Evolutionary conservation across 2,797 vertebrate genomes (phyloP).

Genomic region (Natrix natrix): DNA sequence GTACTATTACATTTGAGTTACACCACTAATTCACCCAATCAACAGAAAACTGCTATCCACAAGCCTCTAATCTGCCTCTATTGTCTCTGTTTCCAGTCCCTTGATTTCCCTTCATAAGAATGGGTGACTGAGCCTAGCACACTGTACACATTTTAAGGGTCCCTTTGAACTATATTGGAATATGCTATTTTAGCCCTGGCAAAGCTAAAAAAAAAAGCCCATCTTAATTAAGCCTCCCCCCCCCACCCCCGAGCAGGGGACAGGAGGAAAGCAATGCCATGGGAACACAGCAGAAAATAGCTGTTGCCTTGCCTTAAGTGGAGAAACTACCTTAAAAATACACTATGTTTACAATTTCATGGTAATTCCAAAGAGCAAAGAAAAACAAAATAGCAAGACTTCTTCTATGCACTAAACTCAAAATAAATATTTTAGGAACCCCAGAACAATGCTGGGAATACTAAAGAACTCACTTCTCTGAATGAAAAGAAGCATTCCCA

Average conservation of each 20-base stretch:
- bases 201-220: background rate
- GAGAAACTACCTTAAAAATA: conserved; percentile 26
- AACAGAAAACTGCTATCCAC: background rate
- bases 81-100: background rate
- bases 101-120: background rate
- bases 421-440: conserved; percentile 33
- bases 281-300: background rate
- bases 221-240: background rate
- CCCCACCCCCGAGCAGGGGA: background rate
- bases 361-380: conserved; percentile 37
- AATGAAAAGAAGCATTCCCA: background rate
- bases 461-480: background rate
- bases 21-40: background rate
- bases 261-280: background rate
- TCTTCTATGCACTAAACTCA: background rate
- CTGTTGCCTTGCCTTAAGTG: background rate
- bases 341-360: background rate
- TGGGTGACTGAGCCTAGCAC: background rate
- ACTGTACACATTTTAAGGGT: background rate
- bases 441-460: background rate
- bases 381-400: conserved; percentile 31
- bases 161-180: background rate
- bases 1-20: background rate
- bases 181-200: background rate
- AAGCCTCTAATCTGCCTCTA: background rate